These are phyloP conservation scores for Mus minutoides DNA, from an alignment of 2,797 vertebrate genomes.

Conservation along the genomic window DNA sequence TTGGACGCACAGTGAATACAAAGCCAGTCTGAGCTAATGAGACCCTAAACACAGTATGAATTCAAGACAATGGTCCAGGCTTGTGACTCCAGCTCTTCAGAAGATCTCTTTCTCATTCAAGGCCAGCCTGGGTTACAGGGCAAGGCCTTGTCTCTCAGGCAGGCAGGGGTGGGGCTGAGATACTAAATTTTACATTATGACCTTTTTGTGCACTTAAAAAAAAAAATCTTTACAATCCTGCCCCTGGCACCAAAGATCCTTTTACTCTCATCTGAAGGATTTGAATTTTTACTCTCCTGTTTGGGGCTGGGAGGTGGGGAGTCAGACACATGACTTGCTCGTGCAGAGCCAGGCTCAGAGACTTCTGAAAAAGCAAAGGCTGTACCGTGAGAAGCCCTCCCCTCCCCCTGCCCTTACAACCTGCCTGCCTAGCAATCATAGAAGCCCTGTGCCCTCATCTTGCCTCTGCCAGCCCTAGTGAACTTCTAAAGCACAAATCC, in stretches of 20 bases:
- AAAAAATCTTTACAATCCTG: not conserved
- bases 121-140: not conserved
- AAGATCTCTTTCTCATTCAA: not conserved
- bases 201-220: not conserved
- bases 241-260: not conserved
- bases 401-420: too few relatives aligned
- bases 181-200: not conserved
- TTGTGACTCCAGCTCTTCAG: not conserved
- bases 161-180: not conserved
- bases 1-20: not conserved
- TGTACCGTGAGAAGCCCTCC: not conserved
- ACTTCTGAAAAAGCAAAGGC: not conserved
- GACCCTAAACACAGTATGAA: not conserved
- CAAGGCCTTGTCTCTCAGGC: not conserved
- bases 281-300: not conserved
- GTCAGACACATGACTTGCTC: not conserved
- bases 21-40: not conserved
- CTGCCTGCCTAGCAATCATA: not conserved
- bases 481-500: conserved; percentile 1
- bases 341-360: not conserved
- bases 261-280: not conserved
- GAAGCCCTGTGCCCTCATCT: not conserved
- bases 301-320: not conserved
- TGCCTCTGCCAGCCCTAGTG: not conserved
- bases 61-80: not conserved